phyloP scores from a whole-genome alignment of 2,113 vertebrate species.

The Xiphophorus maculatus region DNA sequence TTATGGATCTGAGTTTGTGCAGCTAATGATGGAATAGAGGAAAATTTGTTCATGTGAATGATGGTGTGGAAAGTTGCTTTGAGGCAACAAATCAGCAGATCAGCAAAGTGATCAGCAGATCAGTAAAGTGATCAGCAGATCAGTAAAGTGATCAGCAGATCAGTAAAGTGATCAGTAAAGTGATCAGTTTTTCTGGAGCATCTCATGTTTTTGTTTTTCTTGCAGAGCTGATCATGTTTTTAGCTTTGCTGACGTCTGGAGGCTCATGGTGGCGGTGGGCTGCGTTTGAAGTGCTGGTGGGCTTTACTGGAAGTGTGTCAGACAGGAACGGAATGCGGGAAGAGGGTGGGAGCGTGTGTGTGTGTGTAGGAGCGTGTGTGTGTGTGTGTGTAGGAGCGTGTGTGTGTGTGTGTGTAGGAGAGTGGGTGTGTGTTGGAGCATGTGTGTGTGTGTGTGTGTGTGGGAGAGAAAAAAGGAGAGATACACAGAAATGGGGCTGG shows the following conservation, averaged over 20 bases:
- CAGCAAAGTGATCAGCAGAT: not conserved
- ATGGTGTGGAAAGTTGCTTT: not conserved
- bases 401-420: slow-evolving; percentile 26
- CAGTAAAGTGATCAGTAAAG: not conserved
- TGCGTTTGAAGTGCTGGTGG: slow-evolving; percentile 72
- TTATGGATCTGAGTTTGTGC: too few species aligned
- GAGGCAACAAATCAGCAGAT: not conserved
- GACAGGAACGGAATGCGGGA: slow-evolving; percentile 75
- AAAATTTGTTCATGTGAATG: not conserved
- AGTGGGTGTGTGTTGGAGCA: slow-evolving; percentile 20
- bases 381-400: slow-evolving; percentile 37
- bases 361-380: slow-evolving; percentile 24
- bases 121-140: not conserved
- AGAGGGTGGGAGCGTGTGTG: slow-evolving; percentile 49
- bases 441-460: slow-evolving; percentile 18
- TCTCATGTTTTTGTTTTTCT: slow-evolving; percentile 35
- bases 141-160: too few species aligned
- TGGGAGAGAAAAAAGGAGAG: not conserved
- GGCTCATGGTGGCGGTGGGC: slow-evolving; percentile 48
- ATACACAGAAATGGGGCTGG: slow-evolving; percentile 23
- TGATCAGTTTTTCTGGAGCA: slow-evolving; percentile 26
- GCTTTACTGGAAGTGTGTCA: slow-evolving; percentile 77
- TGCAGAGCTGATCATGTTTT: slow-evolving; percentile 48
- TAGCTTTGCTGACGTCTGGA: slow-evolving; percentile 51
- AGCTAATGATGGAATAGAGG: not conserved